phyloP scores from a whole-genome alignment of 2,113 vertebrate species.

The Hemichromis elongatus region DNA sequence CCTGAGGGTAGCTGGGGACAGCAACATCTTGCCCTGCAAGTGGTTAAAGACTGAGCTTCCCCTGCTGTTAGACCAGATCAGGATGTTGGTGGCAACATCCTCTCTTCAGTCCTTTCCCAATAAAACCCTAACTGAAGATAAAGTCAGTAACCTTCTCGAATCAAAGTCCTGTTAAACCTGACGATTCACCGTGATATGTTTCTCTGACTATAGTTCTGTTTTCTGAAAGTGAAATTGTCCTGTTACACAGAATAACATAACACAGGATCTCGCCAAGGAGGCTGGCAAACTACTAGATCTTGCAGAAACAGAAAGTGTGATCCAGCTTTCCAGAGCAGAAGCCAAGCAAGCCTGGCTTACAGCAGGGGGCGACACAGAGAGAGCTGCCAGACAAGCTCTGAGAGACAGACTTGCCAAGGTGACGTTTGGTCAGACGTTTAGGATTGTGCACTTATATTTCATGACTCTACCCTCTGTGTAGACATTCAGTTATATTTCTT shows the following conservation, averaged over 20 bases:
- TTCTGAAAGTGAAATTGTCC: background rate
- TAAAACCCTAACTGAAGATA: background rate
- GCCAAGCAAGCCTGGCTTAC: slow-evolving; percentile 81
- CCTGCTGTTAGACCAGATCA: slow-evolving; percentile 78
- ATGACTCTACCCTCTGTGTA: background rate
- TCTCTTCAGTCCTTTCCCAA: background rate
- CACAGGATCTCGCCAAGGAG: background rate
- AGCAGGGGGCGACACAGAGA: slow-evolving; percentile 78
- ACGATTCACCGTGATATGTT: background rate
- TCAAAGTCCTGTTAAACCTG: background rate
- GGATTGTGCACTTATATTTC: background rate
- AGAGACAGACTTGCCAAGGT: slow-evolving; percentile 76
- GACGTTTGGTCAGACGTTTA: background rate
- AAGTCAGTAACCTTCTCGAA: slow-evolving; percentile 11
- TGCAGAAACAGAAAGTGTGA: background rate
- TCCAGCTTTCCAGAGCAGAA: slow-evolving; percentile 79
- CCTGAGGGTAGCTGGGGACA: slow-evolving; percentile 70
- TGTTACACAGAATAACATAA: slow-evolving; percentile 5
- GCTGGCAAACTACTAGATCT: background rate
- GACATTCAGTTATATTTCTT: background rate
- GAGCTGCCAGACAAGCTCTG: slow-evolving; percentile 77
- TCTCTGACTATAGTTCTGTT: background rate
- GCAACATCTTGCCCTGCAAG: slow-evolving; percentile 67
- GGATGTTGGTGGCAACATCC: slow-evolving; percentile 65
- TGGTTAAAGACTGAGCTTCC: slow-evolving; percentile 83